These are phyloP conservation scores for Daphoenositta chrysoptera DNA, from an alignment of 2,113 vertebrate species.

Conservation along the genomic window DNA sequence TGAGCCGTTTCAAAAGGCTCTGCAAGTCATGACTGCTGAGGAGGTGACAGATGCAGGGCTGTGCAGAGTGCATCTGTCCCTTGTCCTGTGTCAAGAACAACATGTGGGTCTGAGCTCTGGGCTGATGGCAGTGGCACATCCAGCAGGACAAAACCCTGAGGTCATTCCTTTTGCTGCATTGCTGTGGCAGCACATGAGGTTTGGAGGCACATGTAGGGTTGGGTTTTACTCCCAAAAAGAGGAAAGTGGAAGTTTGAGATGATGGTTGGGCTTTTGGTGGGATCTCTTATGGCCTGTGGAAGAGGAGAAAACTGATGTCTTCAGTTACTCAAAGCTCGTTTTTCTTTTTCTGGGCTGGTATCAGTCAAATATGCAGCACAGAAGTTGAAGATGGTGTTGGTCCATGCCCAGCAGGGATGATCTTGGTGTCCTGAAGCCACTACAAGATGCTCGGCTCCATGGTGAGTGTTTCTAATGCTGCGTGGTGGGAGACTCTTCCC, in stretches of 20 bases:
- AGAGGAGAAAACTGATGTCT: background rate
- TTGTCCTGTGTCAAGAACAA: rapidly evolving
- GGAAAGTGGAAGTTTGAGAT: background rate
- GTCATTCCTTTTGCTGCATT: background rate
- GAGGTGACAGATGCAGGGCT: background rate
- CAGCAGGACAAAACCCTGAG: background rate
- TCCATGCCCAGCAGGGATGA: background rate
- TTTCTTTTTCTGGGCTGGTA: background rate
- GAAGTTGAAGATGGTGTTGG: background rate
- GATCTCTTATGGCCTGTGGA: background rate
- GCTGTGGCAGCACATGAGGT: background rate
- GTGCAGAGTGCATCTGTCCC: background rate
- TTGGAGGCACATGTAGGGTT: background rate
- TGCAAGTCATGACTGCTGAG: background rate
- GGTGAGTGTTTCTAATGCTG: background rate
- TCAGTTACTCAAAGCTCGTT: background rate
- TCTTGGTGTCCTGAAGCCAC: background rate
- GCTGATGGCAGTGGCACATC: rapidly evolving
- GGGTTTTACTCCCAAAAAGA: background rate
- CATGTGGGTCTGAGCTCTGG: background rate
- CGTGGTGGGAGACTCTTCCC: background rate
- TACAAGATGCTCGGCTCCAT: rapidly evolving
- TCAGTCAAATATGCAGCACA: background rate
- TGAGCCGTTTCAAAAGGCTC: background rate
- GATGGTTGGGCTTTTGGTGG: background rate